Evolutionary conservation across 2,888 invertebrate species (phyloP).

Genomic region (Agriopis leucophaearia): DNA sequence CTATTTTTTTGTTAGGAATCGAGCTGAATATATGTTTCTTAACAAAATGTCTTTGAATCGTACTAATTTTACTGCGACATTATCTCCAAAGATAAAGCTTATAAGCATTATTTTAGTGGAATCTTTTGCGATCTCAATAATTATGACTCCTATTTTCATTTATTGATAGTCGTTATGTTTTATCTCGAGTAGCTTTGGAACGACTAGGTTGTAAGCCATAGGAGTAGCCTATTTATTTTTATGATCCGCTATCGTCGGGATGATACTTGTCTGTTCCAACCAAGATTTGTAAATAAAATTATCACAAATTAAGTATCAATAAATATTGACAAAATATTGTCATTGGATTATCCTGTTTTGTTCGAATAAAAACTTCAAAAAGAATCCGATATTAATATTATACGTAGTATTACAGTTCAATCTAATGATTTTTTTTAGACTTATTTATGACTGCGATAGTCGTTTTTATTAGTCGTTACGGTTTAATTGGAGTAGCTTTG

Average conservation of each 20-base stretch:
- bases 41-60: neutral
- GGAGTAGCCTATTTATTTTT: neutral
- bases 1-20: no score
- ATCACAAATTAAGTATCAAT: neutral
- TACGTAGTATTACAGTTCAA: neutral
- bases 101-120: neutral
- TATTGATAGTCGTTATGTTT: neutral
- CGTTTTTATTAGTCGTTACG: neutral
- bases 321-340: neutral
- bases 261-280: constrained; percentile 44
- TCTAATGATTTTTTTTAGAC: constrained; percentile 1
- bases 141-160: neutral
- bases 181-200: neutral
- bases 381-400: neutral
- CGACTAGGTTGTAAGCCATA: neutral
- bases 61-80: neutral
- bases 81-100: neutral
- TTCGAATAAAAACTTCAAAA: neutral
- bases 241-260: neutral
- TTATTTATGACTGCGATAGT: neutral
- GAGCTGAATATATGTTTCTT: neutral
- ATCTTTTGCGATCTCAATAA: constrained; percentile 1
- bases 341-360: neutral
- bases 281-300: neutral
- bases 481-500: no score